phyloP scores from a whole-genome alignment of 2,797 vertebrate species.

The Austrolebias charrua region DNA sequence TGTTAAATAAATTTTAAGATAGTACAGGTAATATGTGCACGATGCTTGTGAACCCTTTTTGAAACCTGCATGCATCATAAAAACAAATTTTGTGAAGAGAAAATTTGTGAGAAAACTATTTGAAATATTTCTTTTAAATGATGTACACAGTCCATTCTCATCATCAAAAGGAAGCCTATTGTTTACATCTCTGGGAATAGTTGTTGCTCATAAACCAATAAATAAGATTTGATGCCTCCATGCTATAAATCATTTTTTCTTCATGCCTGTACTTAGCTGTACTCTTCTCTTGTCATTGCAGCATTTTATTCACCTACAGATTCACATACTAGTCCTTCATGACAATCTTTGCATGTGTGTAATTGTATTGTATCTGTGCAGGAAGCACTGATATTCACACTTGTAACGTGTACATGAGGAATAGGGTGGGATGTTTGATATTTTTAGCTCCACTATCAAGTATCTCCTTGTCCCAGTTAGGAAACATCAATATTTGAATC shows the following conservation, averaged over 20 bases:
- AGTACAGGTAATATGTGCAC: not conserved
- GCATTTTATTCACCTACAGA: constrained; percentile 7
- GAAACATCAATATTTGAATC: constrained; percentile 65
- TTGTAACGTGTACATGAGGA: constrained; percentile 25
- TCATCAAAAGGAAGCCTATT: constrained; percentile 10
- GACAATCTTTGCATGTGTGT: not conserved
- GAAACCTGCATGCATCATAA: constrained; percentile 2
- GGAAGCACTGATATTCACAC: constrained; percentile 8
- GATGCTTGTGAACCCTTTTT: constrained; percentile 5
- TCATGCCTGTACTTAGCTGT: constrained; percentile 6
- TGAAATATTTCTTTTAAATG: not conserved
- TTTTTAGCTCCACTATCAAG: constrained; percentile 67
- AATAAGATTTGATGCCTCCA: constrained; percentile 53
- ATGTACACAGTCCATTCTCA: not conserved
- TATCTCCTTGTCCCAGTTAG: constrained; percentile 52
- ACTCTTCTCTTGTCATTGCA: constrained; percentile 12
- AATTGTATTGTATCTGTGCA: not conserved
- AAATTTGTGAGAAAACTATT: constrained; percentile 1
- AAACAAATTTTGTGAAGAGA: not conserved
- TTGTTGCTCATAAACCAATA: constrained; percentile 21
- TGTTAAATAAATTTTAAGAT: too few relatives aligned
- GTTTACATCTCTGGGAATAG: constrained; percentile 32
- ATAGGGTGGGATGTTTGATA: constrained; percentile 41
- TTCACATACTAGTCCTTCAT: not conserved
- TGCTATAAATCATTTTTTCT: constrained; percentile 29